A percentile compares a stretch with the other conserved stretches of the same genome.
Evolutionary conservation across 2,888 invertebrate genomes (phyloP).

Genomic region (Conomelus anceps): DNA sequence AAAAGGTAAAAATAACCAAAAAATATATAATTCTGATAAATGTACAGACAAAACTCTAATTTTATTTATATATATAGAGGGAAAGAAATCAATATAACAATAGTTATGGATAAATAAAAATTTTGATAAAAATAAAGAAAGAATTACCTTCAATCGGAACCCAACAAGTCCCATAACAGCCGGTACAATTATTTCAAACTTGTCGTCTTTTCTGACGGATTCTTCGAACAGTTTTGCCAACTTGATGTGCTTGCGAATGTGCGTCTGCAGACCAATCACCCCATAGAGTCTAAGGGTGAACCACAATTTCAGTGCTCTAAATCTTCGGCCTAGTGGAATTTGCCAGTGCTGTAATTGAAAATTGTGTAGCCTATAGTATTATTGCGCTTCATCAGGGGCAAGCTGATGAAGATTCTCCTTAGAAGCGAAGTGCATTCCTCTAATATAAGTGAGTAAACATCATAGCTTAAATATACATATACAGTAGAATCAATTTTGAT

Average conservation of each 20-base stretch:
- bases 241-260: conserved; percentile 65
- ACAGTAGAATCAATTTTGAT: background rate
- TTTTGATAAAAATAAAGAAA: background rate
- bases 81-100: background rate
- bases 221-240: conserved; percentile 74
- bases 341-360: conserved; percentile 68
- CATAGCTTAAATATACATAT: no score
- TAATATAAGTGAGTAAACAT: no score
- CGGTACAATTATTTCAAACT: conserved; percentile 72
- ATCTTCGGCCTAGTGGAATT: conserved; percentile 77
- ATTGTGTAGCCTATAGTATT: background rate
- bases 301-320: conserved; percentile 90
- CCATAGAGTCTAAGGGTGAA: conserved; percentile 80
- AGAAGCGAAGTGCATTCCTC: no score
- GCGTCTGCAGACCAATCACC: conserved; percentile 65
- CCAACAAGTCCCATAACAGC: conserved; percentile 78
- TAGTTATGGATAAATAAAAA: background rate
- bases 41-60: no score
- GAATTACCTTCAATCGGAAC: conserved; percentile 66
- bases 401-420: no score
- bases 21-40: no score
- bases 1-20: no score
- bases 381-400: background rate
- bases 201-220: conserved; percentile 58
- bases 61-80: background rate